These are phyloP conservation scores for Stylophora pistillata DNA, from an alignment of 64 coral and sea anemone genomes.

Conservation along the genomic window DNA sequence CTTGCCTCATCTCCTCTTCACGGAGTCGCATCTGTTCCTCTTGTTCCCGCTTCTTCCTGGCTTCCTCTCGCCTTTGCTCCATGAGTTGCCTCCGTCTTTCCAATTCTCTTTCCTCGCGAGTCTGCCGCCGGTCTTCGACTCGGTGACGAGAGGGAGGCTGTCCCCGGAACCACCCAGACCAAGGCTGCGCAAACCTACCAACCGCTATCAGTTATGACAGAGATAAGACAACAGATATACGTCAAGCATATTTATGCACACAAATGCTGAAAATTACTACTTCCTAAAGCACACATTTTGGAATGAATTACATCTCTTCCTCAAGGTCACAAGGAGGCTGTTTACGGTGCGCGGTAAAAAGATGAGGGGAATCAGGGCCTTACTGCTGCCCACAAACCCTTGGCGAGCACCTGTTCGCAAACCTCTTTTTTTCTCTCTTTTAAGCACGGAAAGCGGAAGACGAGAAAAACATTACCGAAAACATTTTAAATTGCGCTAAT, in stretches of 20 bases:
- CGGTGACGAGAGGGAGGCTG: slow-evolving; percentile 45
- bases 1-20: slow-evolving; percentile 21
- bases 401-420: background rate
- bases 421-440: too few relatives aligned
- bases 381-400: background rate
- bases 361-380: background rate
- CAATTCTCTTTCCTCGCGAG: slow-evolving; percentile 66
- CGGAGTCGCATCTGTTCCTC: slow-evolving; percentile 33
- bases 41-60: slow-evolving; percentile 39
- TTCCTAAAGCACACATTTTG: too few relatives aligned
- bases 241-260: too few relatives aligned
- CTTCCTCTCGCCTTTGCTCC: slow-evolving; percentile 55
- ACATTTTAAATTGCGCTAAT: too few relatives aligned
- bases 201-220: slow-evolving; percentile 14
- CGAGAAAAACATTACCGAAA: too few relatives aligned
- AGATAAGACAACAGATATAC: background rate
- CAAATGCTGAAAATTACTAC: too few relatives aligned
- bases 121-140: slow-evolving; percentile 63
- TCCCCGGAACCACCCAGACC: slow-evolving; percentile 74
- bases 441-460: too few relatives aligned
- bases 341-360: too few relatives aligned
- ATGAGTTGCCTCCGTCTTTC: slow-evolving; percentile 26
- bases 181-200: slow-evolving; percentile 48
- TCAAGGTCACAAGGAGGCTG: too few relatives aligned
- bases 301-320: too few relatives aligned